phyloP scores from a whole-genome alignment of 1,140 invertebrate species.

The Aphis craccivora region DNA sequence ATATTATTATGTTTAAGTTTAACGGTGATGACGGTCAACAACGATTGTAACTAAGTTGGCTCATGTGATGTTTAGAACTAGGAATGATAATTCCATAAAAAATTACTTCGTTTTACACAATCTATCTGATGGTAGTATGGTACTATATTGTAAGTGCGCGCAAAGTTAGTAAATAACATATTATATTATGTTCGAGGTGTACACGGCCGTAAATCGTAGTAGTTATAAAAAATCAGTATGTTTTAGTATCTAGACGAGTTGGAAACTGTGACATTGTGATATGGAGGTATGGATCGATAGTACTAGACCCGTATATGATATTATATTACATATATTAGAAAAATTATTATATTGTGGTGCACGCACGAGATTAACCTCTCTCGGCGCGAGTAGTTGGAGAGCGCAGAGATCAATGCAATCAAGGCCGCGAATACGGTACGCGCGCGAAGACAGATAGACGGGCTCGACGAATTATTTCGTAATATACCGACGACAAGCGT shows the following conservation, averaged over 20 bases:
- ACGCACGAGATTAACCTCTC: neutral
- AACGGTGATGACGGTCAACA: neutral
- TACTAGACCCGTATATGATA: neutral
- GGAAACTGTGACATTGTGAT: neutral
- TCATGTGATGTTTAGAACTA: neutral
- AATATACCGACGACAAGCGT: constrained; percentile 1
- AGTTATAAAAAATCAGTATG: neutral
- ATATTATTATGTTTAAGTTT: constrained; percentile 11
- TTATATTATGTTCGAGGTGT: neutral
- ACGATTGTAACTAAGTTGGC: neutral
- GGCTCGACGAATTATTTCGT: constrained; percentile 28
- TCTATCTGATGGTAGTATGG: neutral
- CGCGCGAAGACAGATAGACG: neutral
- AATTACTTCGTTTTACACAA: neutral
- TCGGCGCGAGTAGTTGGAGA: neutral
- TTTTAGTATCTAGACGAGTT: neutral
- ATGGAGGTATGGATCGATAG: neutral
- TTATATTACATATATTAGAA: neutral
- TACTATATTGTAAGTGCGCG: neutral
- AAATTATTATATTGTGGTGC: neutral
- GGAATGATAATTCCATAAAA: neutral
- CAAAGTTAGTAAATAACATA: neutral
- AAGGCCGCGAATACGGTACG: neutral
- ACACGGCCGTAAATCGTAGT: neutral
- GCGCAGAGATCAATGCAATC: neutral